Conservation (phyloP, 2,113 vertebrate genomes). For the Nesospiza acunhae region DNA sequence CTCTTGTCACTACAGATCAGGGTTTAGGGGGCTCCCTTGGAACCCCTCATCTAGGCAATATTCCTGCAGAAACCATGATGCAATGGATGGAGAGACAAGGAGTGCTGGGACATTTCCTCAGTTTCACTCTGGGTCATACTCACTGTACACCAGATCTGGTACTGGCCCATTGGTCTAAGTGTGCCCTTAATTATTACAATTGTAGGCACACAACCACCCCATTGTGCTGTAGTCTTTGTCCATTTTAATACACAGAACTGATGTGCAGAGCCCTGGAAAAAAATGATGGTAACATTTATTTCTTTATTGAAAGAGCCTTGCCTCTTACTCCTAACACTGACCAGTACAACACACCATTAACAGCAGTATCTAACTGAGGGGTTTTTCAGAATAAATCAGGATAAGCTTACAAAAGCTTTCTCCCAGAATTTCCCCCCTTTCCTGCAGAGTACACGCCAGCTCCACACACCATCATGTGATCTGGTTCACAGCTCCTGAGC, state of each 20-base stretch:
- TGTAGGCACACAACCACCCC: neutral
- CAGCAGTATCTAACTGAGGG: rapidly evolving
- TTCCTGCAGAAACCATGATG: neutral
- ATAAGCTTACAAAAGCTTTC: neutral
- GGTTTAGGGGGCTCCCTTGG: neutral
- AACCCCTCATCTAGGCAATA: neutral
- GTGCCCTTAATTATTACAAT: neutral
- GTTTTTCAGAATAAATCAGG: neutral
- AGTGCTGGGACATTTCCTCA: neutral
- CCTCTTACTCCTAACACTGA: neutral
- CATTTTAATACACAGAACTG: neutral
- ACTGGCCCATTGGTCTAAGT: neutral
- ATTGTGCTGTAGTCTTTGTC: neutral
- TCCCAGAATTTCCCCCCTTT: neutral
- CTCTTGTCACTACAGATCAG: neutral
- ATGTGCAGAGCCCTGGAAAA: neutral
- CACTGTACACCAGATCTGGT: neutral
- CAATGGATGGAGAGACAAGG: neutral
- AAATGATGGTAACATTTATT: neutral
- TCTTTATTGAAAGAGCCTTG: neutral
- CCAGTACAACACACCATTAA: neutral
- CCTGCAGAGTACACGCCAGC: neutral
- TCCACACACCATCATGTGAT: neutral
- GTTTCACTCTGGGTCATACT: neutral
- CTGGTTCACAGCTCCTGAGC: neutral